Evolutionary conservation across 2,113 vertebrate genomes (phyloP).

Genomic region (Catharus fuscescens): DNA sequence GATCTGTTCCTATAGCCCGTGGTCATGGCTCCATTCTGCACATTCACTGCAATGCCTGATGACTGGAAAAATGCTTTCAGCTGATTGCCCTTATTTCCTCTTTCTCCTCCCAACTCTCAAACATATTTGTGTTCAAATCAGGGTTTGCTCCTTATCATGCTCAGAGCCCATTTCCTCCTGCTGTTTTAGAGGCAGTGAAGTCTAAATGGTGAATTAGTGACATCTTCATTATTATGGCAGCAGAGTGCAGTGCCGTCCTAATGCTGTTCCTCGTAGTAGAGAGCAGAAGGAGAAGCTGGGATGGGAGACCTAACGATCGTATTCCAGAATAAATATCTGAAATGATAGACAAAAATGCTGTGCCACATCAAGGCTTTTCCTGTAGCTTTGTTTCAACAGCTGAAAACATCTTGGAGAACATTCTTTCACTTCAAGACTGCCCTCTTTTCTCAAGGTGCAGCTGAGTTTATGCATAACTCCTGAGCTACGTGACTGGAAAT

Average conservation of each 20-base stretch:
- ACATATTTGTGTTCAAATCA: background rate
- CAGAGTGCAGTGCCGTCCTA: background rate
- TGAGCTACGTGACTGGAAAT: fast-evolving
- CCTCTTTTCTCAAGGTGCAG: background rate
- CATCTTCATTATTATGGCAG: conserved; percentile 27
- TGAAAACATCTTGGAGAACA: background rate
- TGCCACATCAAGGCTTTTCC: background rate
- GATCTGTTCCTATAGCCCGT: background rate
- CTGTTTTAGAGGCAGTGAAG: conserved; percentile 47
- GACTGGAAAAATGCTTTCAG: background rate
- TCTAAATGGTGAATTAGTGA: conserved; percentile 52
- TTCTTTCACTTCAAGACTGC: background rate
- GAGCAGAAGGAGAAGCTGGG: conserved; percentile 50
- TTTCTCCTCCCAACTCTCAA: background rate
- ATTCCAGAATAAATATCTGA: conserved; percentile 19
- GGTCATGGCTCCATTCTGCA: background rate
- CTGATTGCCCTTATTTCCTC: background rate
- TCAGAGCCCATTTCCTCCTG: conserved; percentile 29
- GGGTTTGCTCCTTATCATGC: background rate
- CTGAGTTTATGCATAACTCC: background rate
- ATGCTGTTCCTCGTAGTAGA: background rate
- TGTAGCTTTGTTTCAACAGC: background rate
- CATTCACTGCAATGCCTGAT: fast-evolving
- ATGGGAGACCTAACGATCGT: background rate
- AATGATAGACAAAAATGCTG: background rate